Base-by-base conservation (phyloP, 2,888 invertebrate genomes). In the Phengaris arion region DNA sequence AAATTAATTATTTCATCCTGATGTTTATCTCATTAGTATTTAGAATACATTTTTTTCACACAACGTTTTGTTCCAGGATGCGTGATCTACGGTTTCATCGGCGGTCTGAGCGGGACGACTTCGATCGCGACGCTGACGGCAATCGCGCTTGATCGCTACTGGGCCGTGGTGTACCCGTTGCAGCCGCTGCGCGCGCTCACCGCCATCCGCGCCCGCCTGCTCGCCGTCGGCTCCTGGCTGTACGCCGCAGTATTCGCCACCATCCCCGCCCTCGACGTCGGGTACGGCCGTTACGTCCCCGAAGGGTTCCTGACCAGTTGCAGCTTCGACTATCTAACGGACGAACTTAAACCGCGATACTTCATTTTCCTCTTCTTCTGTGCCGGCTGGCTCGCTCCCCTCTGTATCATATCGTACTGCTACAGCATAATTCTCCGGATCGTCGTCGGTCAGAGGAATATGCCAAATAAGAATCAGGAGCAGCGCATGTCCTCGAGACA, bases 301-400 rank as follows among this genome's bases (percentile, higher is more conserved):
- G 98, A 98, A 86, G 97, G 97, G 2, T 97, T 95, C 84, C 94
- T 97, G 77, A 97, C 97, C 35, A 96, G 96, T 82, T 98, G 98
- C 89, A 96, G 97, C 83, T 98, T 97, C 85, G 97, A 98, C 87
- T 98, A 98, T 83, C 94, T 98, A 73, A 95, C 96, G 0, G 94
- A 95, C n/a, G 94, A 95, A 75, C 82, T 88, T 0, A 84, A 86
- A 0, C 95, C 95, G 0, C 94, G 95, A 74, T 94, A 94, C 77
- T 98, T 96, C 84, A 97, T 97, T 83, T 94, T 97, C 80, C 86
- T 95, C 6, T 96, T 96, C 85, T 97, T 97, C 86, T 94, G 95
- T 57, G 96, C 96, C 0, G 97, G 96, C 70, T 98, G 96, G 95
- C 94, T 96, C 2, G 85, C 96, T 2, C 98, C 98, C 0, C 94